phyloP scores from a whole-genome alignment of 2,888 invertebrate genomes.

The Lepidocyrtinus sp. region DNA sequence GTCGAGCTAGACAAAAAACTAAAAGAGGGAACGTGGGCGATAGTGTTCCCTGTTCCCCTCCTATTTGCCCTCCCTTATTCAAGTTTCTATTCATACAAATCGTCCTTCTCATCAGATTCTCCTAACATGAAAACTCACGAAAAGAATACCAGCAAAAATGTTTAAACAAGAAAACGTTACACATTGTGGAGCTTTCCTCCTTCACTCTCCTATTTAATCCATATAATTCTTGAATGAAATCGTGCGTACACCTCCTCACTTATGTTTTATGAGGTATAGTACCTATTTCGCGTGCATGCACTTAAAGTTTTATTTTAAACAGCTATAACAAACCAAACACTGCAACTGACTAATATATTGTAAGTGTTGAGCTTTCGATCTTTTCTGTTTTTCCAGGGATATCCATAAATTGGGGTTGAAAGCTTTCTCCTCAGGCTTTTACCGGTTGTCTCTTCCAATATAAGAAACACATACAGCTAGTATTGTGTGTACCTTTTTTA shows the following conservation, averaged over 20 bases:
- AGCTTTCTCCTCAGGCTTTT: slow-evolving; percentile 61
- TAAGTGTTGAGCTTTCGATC: slow-evolving; percentile 18
- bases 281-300: slow-evolving; percentile 23
- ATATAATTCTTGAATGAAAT: background rate
- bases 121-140: background rate
- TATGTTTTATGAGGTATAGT: background rate
- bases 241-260: background rate
- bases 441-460: slow-evolving; percentile 57
- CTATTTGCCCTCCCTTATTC: slow-evolving; percentile 19
- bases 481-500: slow-evolving; percentile 21
- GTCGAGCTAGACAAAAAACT: background rate
- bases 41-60: slow-evolving; percentile 4
- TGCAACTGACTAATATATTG: slow-evolving; percentile 26
- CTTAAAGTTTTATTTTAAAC: slow-evolving; percentile 3
- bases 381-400: slow-evolving; percentile 17
- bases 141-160: too few species aligned
- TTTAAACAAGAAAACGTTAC: too few species aligned
- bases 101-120: background rate
- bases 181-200: too few species aligned
- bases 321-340: slow-evolving; percentile 26
- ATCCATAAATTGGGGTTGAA: slow-evolving; percentile 58
- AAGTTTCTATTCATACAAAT: background rate
- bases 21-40: slow-evolving; percentile 15
- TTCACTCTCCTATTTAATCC: background rate
- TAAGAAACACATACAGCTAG: slow-evolving; percentile 28